Conservation (phyloP, 2,888 invertebrate species). For the Nymphalis c-album region DNA sequence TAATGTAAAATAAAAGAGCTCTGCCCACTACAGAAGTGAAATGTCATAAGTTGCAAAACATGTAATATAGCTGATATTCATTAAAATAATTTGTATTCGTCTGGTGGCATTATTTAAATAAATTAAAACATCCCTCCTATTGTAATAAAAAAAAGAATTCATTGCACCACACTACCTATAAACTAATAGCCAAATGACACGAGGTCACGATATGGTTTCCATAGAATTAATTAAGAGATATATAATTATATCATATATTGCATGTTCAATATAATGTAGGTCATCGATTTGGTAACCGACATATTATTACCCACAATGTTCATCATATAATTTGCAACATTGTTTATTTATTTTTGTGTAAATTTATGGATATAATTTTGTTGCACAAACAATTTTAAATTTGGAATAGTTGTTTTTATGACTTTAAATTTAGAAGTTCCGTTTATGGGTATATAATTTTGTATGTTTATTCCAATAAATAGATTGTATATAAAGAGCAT, state of each 20-base stretch:
- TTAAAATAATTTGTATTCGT: not conserved
- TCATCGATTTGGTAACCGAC: constrained; percentile 10
- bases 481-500: too few species aligned
- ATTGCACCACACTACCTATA: not conserved
- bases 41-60: not conserved
- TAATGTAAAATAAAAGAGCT: too few species aligned
- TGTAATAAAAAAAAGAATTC: constrained; percentile 4
- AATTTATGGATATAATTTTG: too few species aligned
- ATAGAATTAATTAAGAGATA: constrained; percentile 15
- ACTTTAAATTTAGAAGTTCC: too few species aligned
- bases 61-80: not conserved
- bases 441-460: too few species aligned
- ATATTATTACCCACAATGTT: not conserved
- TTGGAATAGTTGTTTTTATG: too few species aligned
- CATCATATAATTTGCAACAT: not conserved
- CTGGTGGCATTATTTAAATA: not conserved
- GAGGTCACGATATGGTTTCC: constrained; percentile 12
- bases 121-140: not conserved
- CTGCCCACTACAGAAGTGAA: too few species aligned
- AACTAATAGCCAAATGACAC: constrained; percentile 14
- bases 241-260: constrained; percentile 4
- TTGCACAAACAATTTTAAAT: too few species aligned
- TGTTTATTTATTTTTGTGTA: not conserved
- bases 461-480: too few species aligned
- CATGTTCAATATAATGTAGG: constrained; percentile 10